phyloP scores from a whole-genome alignment of 2,888 invertebrate genomes.

The Dascillus cervinus region DNA sequence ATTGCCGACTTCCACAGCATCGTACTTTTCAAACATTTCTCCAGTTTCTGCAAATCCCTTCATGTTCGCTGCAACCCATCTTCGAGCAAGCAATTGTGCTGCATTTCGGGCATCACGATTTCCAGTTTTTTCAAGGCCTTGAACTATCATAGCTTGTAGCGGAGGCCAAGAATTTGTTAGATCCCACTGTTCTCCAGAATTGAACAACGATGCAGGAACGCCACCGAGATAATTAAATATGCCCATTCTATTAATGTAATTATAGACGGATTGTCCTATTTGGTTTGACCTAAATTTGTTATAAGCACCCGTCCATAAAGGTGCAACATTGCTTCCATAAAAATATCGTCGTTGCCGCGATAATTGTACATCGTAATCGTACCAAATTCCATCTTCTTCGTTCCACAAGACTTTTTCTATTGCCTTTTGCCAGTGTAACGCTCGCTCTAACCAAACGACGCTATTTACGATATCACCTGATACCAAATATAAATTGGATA shows the following conservation, averaged over 20 bases:
- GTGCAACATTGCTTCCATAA: conserved; percentile 51
- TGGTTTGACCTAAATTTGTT: conserved; percentile 19
- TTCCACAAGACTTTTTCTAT: conserved; percentile 71
- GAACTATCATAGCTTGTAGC: conserved; percentile 64
- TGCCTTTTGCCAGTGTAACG: conserved; percentile 50
- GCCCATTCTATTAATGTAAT: conserved; percentile 46
- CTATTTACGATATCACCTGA: conserved; percentile 46
- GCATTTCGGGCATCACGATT: conserved; percentile 48
- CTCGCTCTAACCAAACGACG: conserved; percentile 46
- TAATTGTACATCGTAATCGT: conserved; percentile 61
- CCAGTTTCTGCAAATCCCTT: conserved; percentile 52
- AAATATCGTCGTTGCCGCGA: conserved; percentile 46
- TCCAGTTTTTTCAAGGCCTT: conserved; percentile 55
- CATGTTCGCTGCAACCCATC: conserved; percentile 61
- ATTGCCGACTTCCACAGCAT: conserved; percentile 54
- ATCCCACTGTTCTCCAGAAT: conserved; percentile 71
- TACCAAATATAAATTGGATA: conserved; percentile 52
- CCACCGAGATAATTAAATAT: conserved; percentile 55
- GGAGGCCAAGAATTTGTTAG: conserved; percentile 84
- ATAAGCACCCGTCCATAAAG: conserved; percentile 56
- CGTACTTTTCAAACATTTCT: conserved; percentile 69
- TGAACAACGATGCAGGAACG: conserved; percentile 57
- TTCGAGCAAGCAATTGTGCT: conserved; percentile 57
- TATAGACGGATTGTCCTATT: conserved; percentile 46
- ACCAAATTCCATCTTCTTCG: conserved; percentile 68